Conservation (phyloP, 2,888 invertebrate genomes). For the Drosophila fungiperda region DNA sequence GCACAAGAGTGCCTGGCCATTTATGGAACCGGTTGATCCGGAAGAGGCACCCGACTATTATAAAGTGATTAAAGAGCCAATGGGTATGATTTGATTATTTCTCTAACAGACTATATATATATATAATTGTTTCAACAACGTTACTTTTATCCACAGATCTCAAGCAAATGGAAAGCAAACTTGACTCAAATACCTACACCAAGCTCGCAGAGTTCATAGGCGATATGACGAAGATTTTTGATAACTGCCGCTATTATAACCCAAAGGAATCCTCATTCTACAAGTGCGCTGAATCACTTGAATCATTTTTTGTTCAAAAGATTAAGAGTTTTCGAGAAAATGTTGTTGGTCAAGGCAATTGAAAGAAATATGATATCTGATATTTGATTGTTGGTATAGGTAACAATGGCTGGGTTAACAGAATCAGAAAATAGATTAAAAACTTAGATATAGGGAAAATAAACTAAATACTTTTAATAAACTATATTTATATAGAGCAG, state of each 20-base stretch:
- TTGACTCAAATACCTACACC: conserved; percentile 92
- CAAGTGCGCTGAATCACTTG: conserved; percentile 97
- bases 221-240: conserved; percentile 99
- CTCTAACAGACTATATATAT: neutral
- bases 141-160: conserved; percentile 89
- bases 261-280: conserved; percentile 98
- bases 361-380: conserved; percentile 20
- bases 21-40: conserved; percentile 98
- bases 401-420: conserved; percentile 23
- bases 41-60: conserved; percentile 98
- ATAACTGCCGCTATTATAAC: conserved; percentile 99
- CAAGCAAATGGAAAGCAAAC: conserved; percentile 95
- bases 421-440: conserved; percentile 20
- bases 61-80: conserved; percentile 97
- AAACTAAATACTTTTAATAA: conserved; percentile 40
- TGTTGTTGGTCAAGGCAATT: conserved; percentile 86
- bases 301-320: conserved; percentile 97
- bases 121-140: neutral
- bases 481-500: conserved; percentile 30
- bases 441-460: conserved; percentile 41
- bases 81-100: conserved; percentile 89
- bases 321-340: conserved; percentile 94
- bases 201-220: conserved; percentile 97
- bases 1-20: conserved; percentile 99
- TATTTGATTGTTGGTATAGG: conserved; percentile 22